Base-by-base conservation (phyloP, 2,888 invertebrate species). In the Bimastos eiseni region DNA sequence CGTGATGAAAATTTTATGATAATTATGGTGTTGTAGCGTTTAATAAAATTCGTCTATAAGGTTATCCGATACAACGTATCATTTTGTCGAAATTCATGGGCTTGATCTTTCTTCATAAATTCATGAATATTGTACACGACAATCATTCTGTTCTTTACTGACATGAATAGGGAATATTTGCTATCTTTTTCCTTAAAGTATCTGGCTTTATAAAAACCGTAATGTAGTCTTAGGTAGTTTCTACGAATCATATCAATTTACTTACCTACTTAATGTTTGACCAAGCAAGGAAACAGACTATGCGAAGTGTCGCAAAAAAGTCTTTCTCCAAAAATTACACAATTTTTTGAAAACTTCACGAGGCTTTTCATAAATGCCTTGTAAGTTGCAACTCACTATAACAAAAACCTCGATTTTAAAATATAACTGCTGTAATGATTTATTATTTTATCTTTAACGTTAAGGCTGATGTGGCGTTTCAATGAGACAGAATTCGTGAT, bases 401-500 rank as follows among this genome's bases (percentile, higher is more conserved):
- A n/a, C 70, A n/a, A 70, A 70, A 70, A 0, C 13, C n/a, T n/a
- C n/a, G n/a, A n/a, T n/a, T n/a, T 70, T 70, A n/a, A 70, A 70
- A n/a, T 70, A n/a, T n/a, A 30, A n/a, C 70, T n/a, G 70, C n/a
- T 70, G 70, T 8, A n/a, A 70, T 70, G 8, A 70, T 0, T 11
- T n/a, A 8, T 70, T 8, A n/a, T 70, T 70, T 70, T 49, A 21
- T 70, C 30, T 30, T 70, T 70, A 70, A 70, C 70, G 70, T 70
- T 37, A 86, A n/a, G 8, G 86, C 36, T 86, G 86, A 86, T 86
- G 86, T 86, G 86, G 86, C 86, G 86, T 34, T 86, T 8, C 70
- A 17, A 86, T 34, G 86, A 37, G 86, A 86, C 86, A 37, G 34
- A 86, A 24, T 1, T 30, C n/a, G 30, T 37, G 34, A 86, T 86